Percentiles rank a stretch among this genome's conserved stretches.
Conservation (phyloP, 92 coral and sea anemone species). For the Ricordea florida region DNA sequence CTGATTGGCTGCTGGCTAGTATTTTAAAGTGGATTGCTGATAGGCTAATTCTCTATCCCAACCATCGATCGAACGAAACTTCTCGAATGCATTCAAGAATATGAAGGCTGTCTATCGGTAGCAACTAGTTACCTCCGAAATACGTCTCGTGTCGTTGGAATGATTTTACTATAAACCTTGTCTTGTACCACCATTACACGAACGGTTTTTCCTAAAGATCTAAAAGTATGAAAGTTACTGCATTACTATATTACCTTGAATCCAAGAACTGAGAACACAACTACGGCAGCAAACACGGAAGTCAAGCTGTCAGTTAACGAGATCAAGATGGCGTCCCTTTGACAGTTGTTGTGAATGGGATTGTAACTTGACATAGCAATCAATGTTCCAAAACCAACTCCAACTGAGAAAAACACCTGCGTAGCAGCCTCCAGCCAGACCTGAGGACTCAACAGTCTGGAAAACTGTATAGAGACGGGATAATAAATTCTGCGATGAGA, state of each 20-base stretch:
- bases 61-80: too few species aligned
- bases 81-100: too few species aligned
- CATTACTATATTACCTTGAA: constrained; percentile 70
- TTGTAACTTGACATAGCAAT: constrained; percentile 99
- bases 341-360: constrained; percentile 88
- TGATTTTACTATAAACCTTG: too few species aligned
- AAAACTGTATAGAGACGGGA: constrained; percentile 35
- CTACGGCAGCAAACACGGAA: constrained; percentile 89
- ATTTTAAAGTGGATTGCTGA: too few species aligned
- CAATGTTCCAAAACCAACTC: constrained; percentile 90
- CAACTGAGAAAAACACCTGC: constrained; percentile 92
- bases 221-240: background rate
- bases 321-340: constrained; percentile 87
- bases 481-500: too few species aligned
- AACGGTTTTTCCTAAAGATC: too few species aligned
- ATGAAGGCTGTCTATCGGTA: too few species aligned
- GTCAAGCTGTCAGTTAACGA: constrained; percentile 84
- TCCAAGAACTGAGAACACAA: constrained; percentile 91
- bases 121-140: too few species aligned
- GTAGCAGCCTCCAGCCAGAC: constrained; percentile 99
- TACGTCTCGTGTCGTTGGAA: too few species aligned
- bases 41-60: too few species aligned
- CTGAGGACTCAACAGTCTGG: constrained; percentile 49
- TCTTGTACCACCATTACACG: too few species aligned
- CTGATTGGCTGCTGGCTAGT: too few species aligned